Evolutionary conservation across 2,113 vertebrate species (phyloP), one percentile per base, ranked within the genome.

Genomic region (Lontra canadensis): DNA sequence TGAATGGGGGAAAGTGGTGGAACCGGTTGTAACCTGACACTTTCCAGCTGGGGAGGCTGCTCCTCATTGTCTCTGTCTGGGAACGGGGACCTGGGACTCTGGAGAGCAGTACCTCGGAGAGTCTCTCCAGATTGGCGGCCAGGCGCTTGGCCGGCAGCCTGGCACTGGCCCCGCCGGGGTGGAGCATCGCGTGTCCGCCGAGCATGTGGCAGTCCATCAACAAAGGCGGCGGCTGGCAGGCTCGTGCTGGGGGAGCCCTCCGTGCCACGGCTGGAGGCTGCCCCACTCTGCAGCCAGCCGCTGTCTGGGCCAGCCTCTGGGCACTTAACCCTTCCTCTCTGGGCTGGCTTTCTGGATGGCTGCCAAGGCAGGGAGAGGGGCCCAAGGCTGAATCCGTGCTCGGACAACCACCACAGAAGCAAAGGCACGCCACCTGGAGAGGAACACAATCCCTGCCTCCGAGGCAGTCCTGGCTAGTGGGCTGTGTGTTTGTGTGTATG

Each of bases 1-100:
- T 82, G 95, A 96, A 88, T 88, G 23, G 97, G 39, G 96, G 13
- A 97, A 99, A 98, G 98, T 91, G 94, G 99, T 98, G 97, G 98
- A 99, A 99, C 99, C 98, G 97, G 99, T 99, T 99, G 99, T 99
- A 99, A 99, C 98, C 89, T 25, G 98, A 99, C 94, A 98, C 98
- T 97, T 97, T 97, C 79, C 98, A 96, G 97, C 98, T 97, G 96
- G 97, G 98, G 97, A 98, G 96, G 81, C 91, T 94, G 88, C 97
- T 97, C 94, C 96, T 97, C 95, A 92, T 90, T 98, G 97, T 96
- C 97, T 97, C 84, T 65, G 97, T 97, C 96, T 97, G 95, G 98
- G 96, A 98, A 97, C 96, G 55, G 8, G 61, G 86, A 90, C 98
- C 88, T 36, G 88, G 61, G 97, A 93, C 96, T 96, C 87, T 14